Evolutionary conservation across 2,797 vertebrate species (phyloP).

Genomic region (Poeciliopsis turneri): DNA sequence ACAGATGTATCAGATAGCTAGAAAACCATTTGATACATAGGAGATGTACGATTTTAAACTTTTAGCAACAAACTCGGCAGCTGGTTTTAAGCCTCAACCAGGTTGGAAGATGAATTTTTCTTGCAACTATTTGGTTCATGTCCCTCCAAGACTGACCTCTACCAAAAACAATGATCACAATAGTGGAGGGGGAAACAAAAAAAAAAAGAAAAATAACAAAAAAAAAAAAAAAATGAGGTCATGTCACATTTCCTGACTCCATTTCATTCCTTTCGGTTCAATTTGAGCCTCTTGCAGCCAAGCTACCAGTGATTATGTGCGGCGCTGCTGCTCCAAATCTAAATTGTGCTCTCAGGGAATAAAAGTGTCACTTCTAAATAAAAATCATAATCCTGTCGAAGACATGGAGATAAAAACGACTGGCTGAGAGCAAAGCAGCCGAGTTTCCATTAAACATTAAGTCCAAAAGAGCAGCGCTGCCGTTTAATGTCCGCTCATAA

Average conservation of each 20-base stretch:
- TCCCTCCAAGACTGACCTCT: background rate
- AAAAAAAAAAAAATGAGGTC: background rate
- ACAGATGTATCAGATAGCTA: background rate
- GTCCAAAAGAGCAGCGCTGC: slow-evolving; percentile 35
- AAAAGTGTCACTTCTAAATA: background rate
- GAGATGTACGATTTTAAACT: background rate
- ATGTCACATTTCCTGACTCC: background rate
- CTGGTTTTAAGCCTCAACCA: background rate
- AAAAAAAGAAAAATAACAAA: too few species aligned
- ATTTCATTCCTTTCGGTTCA: background rate
- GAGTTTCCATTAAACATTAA: slow-evolving; percentile 32
- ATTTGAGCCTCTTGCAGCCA: background rate
- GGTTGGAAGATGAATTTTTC: background rate
- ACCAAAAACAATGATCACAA: background rate
- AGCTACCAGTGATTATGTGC: background rate
- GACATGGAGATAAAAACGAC: background rate
- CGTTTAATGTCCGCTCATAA: slow-evolving; percentile 49
- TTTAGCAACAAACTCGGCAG: background rate
- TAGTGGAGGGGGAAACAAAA: background rate
- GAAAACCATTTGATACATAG: background rate
- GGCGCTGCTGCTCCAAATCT: background rate
- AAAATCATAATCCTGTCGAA: background rate
- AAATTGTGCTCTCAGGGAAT: background rate
- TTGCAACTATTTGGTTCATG: background rate
- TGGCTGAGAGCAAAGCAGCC: slow-evolving; percentile 1